phyloP scores from a whole-genome alignment of 2,888 invertebrate species.

The Phortica okadai region DNA sequence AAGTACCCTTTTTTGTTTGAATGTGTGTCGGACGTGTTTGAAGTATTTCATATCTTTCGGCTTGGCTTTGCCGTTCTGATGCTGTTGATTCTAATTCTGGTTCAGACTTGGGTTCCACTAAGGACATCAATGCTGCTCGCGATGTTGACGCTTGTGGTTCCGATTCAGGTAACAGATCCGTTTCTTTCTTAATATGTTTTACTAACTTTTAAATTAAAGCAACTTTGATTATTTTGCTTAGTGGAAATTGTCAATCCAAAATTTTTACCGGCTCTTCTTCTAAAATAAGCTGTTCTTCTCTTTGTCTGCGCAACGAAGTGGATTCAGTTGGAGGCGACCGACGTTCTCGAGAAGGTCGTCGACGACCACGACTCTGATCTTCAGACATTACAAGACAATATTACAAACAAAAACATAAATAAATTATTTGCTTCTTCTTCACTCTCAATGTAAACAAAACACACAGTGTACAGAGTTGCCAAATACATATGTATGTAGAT shows the following conservation, averaged over 20 bases:
- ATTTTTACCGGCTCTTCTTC: conserved; percentile 51
- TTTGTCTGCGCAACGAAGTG: not conserved
- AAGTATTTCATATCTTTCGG: conserved; percentile 62
- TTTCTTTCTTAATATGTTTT: not conserved
- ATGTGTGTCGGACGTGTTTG: conserved; percentile 69
- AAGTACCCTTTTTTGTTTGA: conserved; percentile 75
- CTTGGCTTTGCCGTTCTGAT: conserved; percentile 39
- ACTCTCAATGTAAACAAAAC: not conserved
- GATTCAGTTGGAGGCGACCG: conserved; percentile 35
- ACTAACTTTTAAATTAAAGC: not conserved
- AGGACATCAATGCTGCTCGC: not conserved
- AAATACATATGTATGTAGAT: not conserved
- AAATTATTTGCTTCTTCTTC: not conserved
- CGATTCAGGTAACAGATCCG: no score
- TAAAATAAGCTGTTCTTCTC: not conserved
- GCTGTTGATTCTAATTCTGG: not conserved
- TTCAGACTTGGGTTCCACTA: not conserved
- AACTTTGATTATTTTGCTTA: conserved; percentile 2
- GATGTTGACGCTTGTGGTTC: conserved; percentile 33
- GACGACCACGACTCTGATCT: conserved; percentile 54
- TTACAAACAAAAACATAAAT: not conserved
- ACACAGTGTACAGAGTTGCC: not conserved
- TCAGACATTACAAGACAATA: conserved; percentile 49
- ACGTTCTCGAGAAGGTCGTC: conserved; percentile 54
- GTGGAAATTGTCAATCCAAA: not conserved